Evolutionary conservation across 2,113 vertebrate species (phyloP).

Genomic region (Diphyllodes magnificus): DNA sequence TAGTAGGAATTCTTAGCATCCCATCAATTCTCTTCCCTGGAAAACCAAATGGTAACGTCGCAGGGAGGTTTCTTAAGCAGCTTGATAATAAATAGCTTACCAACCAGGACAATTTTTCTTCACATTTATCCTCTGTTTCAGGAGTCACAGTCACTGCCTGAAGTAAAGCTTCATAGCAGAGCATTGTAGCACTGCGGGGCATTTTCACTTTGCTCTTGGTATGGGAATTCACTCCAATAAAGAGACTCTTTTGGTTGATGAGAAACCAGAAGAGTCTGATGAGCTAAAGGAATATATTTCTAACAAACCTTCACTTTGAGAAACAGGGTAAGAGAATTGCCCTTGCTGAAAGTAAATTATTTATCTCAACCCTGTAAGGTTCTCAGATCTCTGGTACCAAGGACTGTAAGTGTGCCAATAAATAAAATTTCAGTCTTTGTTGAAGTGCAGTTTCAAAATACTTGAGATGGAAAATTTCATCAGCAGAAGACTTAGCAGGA

Average conservation of each 20-base stretch:
- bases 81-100: not conserved
- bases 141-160: not conserved
- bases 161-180: not conserved
- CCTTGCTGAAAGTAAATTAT: not conserved
- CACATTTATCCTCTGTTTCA: not conserved
- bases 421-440: not conserved
- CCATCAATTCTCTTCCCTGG: not conserved
- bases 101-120: not conserved
- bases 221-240: not conserved
- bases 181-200: not conserved
- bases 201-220: not conserved
- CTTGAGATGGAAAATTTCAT: not conserved
- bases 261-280: not conserved
- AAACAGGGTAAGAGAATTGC: not conserved
- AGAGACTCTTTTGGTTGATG: not conserved
- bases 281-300: not conserved
- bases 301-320: not conserved
- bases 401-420: not conserved
- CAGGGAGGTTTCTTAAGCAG: not conserved
- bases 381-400: not conserved
- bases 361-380: not conserved
- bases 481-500: not conserved
- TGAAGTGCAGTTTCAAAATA: not conserved
- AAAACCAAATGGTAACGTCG: not conserved
- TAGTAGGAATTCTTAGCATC: not conserved